These are phyloP conservation scores for Deladenus siricidicola DNA, from an alignment of 2,888 invertebrate genomes.

Conservation along the genomic window DNA sequence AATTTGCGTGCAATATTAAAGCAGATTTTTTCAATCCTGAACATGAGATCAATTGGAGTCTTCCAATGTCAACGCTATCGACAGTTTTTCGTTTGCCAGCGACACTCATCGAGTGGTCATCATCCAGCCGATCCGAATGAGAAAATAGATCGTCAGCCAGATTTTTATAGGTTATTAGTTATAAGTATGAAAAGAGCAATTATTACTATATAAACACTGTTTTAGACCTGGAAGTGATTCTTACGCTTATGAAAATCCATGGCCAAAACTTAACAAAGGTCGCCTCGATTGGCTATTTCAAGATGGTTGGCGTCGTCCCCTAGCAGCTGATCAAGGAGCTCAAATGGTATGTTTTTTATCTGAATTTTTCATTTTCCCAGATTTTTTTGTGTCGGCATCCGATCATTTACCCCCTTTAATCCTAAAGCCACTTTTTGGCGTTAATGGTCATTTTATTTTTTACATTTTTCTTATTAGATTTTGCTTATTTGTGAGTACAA, in stretches of 20 bases:
- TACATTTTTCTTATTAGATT: too few relatives aligned
- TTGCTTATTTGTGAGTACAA: too few relatives aligned
- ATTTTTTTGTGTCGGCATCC: constrained; percentile 3
- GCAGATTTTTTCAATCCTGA: too few relatives aligned
- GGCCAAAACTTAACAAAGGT: constrained; percentile 52
- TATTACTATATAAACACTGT: not conserved
- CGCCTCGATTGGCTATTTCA: constrained; percentile 48
- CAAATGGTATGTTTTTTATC: constrained; percentile 37
- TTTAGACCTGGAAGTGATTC: constrained; percentile 48
- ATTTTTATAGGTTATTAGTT: constrained; percentile 11
- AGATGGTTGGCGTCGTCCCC: constrained; percentile 50
- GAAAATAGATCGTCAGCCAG: constrained; percentile 14
- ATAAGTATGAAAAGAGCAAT: not conserved
- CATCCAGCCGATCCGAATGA: constrained; percentile 2
- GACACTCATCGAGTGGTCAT: too few relatives aligned
- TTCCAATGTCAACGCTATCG: too few relatives aligned
- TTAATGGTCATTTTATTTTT: too few relatives aligned
- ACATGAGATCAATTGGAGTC: too few relatives aligned
- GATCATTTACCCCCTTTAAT: too few relatives aligned
- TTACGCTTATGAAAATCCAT: constrained; percentile 53
- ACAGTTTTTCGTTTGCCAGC: too few relatives aligned
- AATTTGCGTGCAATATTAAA: too few relatives aligned
- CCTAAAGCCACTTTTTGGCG: too few relatives aligned
- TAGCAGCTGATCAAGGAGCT: constrained; percentile 51
- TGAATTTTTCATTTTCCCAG: not conserved